Base-by-base conservation (phyloP, 2,113 vertebrate species). In the Neolamprologus devosi region DNA sequence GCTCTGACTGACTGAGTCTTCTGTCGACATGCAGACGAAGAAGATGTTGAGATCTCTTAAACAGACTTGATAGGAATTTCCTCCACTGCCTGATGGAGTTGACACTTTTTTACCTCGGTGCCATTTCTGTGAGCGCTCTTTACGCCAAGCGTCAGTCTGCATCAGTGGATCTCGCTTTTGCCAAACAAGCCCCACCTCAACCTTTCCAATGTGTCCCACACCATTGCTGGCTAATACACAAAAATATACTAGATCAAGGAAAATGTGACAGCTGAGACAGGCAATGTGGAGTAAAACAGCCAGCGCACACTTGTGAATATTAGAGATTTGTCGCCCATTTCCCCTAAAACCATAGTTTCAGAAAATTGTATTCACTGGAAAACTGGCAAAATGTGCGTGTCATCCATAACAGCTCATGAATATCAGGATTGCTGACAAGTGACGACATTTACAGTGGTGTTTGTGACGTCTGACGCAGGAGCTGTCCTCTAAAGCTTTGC, bases 101-200 rank as follows among this genome's bases (percentile, higher is more conserved):
- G 95, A 95, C 92, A 93, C 65, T 83, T 91, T 73, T 86, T 87
- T 82, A 87, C 92, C 90, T 86, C 90, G 26, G 85, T 91, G 88
- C 89, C 89, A 91, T 91, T 90, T 93, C 91, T 83, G 85, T 75
- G 54, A 89, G 88, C 87, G 13, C 90, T 90, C 92, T 94, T 94
- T 85, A 90, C 47, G 49, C 88, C 93, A 92, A 81, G 85, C 79
- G 93, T 95, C 94, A 94, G 54, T 93, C 92, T 89, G 68, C 87
- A 96, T 96, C 93, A 94, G 87, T 30, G 35, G 49, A 82, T 82
- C n/a, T 51, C 2, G 21, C 79, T 86, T 84, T 87, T 21, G 23
- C 88, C 70, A 75, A 70, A 53, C 82, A 88, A 80, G 80, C 55
- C 84, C 57, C 84, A 87, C 86, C 90, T 89, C 85, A 87, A 90